Evolutionary conservation across 1,140 invertebrate species (phyloP).

Genomic region (Hormaphis cornu): DNA sequence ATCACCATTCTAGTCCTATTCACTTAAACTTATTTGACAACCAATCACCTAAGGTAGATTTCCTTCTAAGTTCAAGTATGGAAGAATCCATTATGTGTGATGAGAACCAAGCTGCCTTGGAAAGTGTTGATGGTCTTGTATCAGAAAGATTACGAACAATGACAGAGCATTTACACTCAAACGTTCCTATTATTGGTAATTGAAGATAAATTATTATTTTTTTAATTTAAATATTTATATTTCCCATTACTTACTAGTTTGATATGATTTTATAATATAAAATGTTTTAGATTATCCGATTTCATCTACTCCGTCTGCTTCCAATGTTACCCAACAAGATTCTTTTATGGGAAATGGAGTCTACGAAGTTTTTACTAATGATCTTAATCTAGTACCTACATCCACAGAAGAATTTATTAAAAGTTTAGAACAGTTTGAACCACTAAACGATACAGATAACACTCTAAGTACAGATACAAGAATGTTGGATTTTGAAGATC

Average conservation of each 20-base stretch:
- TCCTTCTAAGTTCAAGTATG: constrained; percentile 17
- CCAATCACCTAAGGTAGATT: constrained; percentile 23
- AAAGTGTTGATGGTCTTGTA: constrained; percentile 29
- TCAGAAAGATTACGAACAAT: constrained; percentile 21
- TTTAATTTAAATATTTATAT: neutral
- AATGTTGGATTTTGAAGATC: constrained; percentile 28
- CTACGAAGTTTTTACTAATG: constrained; percentile 14
- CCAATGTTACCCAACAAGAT: constrained; percentile 1
- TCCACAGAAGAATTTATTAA: constrained; percentile 27
- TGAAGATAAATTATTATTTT: neutral
- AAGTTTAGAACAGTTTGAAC: constrained; percentile 25
- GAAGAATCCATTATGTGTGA: constrained; percentile 28
- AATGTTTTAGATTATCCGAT: constrained; percentile 7
- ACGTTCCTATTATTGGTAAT: constrained; percentile 13
- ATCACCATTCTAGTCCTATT: constrained; percentile 15
- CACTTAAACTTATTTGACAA: constrained; percentile 21
- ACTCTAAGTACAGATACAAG: constrained; percentile 13
- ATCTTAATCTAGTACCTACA: constrained; percentile 9
- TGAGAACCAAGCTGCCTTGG: neutral
- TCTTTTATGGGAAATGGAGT: constrained; percentile 12
- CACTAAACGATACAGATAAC: neutral
- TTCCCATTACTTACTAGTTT: neutral
- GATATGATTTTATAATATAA: no score
- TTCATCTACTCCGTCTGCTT: neutral
- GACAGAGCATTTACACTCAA: constrained; percentile 11